Evolutionary conservation across 1,140 invertebrate species (phyloP), one percentile per base, ranked within the genome.

Genomic region (Macrobrachium nipponense): DNA sequence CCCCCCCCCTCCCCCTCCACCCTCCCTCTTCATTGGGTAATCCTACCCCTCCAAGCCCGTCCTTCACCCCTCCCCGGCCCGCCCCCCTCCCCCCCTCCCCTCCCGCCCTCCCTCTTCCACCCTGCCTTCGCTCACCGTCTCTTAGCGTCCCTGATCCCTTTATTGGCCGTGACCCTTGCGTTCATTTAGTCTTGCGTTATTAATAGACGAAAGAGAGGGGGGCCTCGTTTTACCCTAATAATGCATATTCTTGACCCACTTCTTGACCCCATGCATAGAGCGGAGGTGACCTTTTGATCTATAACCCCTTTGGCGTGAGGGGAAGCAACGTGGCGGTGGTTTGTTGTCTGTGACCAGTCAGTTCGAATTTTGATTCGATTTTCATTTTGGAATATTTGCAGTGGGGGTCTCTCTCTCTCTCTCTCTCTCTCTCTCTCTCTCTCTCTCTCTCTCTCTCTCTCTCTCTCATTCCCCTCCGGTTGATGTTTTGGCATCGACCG

Each of bases 391-490:
- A 27, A 18, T 8, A 8, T 20, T 36, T 17, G 8, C 27, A 36
- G 4, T 36, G 27, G 27, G 8, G 1, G 0, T 36, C 23, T 73
- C 43, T 73, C 43, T 73, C 70, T 73, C 70, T 44, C 70, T 73
- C 43, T 44, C 43, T 73, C 70, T 44, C 43, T 44, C 43, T 44
- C 43, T 73, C 43, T 73, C 70, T 73, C 43, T 44, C 70, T 73
- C 70, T 44, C 43, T 73, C 43, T 73, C 70, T 73, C 43, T 73
- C 43, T 36, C 43, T 44, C 43, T 44, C 70, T 73, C 73, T 44
- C 73, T 76, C 73, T 4, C 58, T 23, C 43, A 5, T 17, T 43
- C 43, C 5, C 73, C 51, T 14, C 73, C 15, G 5, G 27, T 68
- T 20, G n/a, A 68, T 68, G 8, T 27, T 68, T 17, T 18, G 6